phyloP scores from a whole-genome alignment of 2,113 vertebrate species.

The Phoxinus phoxinus region DNA sequence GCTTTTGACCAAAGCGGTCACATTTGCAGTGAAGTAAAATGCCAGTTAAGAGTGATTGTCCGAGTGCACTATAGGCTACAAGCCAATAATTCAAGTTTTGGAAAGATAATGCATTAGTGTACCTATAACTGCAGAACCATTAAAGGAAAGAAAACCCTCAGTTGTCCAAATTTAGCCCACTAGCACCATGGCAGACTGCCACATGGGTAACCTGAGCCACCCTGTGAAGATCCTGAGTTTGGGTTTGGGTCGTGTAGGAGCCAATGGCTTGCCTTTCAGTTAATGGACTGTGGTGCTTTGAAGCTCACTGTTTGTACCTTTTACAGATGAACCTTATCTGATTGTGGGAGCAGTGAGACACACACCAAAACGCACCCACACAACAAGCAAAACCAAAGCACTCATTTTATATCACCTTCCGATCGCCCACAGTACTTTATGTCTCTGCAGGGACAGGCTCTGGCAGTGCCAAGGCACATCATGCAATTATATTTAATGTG shows the following conservation, averaged over 20 bases:
- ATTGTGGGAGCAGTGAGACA: constrained; percentile 65
- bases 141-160: neutral
- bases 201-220: constrained; percentile 31
- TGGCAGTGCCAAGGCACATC: constrained; percentile 63
- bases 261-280: constrained; percentile 68
- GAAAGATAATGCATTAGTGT: constrained; percentile 12
- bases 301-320: constrained; percentile 67
- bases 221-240: neutral
- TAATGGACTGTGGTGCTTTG: constrained; percentile 71
- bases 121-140: neutral
- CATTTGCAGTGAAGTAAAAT: neutral
- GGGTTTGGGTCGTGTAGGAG: constrained; percentile 35
- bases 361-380: neutral
- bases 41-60: neutral
- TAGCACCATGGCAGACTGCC: neutral
- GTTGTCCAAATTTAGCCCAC: neutral
- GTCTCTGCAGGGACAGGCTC: constrained; percentile 62
- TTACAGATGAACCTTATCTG: constrained; percentile 73
- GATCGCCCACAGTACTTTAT: constrained; percentile 67
- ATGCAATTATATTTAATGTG: constrained; percentile 62
- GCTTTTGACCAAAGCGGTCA: constrained; percentile 14
- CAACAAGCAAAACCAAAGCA: constrained; percentile 40
- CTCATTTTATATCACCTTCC: constrained; percentile 30
- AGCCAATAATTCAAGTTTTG: neutral
- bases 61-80: neutral